These are phyloP conservation scores for Steinernema hermaphroditum DNA, from an alignment of 2,888 invertebrate species.

Conservation along the genomic window DNA sequence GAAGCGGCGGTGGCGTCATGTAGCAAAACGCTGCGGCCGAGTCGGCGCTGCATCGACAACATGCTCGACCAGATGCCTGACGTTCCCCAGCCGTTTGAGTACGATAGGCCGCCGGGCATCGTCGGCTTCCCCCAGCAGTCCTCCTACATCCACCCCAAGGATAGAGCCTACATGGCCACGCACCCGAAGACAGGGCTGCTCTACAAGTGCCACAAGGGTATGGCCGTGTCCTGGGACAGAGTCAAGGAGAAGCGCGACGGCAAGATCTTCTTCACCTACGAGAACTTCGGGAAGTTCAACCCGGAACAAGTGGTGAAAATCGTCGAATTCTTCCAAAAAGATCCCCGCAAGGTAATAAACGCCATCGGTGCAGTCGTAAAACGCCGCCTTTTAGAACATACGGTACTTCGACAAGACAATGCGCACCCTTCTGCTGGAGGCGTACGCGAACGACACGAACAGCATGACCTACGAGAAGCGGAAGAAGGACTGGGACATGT, in stretches of 20 bases:
- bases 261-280: not conserved
- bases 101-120: not conserved
- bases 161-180: not conserved
- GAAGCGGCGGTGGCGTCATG: not conserved
- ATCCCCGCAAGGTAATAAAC: not conserved
- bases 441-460: not conserved
- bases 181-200: not conserved
- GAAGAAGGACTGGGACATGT: not conserved
- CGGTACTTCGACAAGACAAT: not conserved
- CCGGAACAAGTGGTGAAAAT: not conserved
- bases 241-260: conserved; percentile 10
- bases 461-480: not conserved
- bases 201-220: not conserved
- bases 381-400: not conserved
- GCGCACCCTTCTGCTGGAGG: not conserved
- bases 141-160: not conserved
- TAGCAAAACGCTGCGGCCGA: not conserved
- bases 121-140: not conserved
- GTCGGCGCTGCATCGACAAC: no score
- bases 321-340: not conserved
- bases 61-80: no score
- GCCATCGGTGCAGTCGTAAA: not conserved
- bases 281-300: not conserved
- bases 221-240: not conserved
- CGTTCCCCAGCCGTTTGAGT: no score